Conservation (phyloP, 2,113 vertebrate genomes). For the Apteryx owenii region DNA sequence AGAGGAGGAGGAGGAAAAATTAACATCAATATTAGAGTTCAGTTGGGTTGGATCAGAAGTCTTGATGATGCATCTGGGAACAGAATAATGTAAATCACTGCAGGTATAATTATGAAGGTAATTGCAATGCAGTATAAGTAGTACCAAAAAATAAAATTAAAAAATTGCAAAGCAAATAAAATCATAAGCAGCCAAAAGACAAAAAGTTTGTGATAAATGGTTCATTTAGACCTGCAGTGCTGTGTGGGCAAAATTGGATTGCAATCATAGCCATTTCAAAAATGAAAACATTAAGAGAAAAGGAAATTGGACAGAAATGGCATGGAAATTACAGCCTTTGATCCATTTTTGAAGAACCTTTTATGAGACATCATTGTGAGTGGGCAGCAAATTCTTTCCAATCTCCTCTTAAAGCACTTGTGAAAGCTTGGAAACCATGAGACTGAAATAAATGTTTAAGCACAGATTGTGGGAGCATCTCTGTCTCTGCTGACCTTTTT, state of each 20-base stretch:
- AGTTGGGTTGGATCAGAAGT: slow-evolving; percentile 70
- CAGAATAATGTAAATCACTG: slow-evolving; percentile 69
- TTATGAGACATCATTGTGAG: slow-evolving; percentile 76
- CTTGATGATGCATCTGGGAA: slow-evolving; percentile 70
- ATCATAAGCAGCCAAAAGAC: slow-evolving; percentile 72
- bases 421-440: slow-evolving; percentile 68
- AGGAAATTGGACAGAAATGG: slow-evolving; percentile 84
- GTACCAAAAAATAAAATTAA: slow-evolving; percentile 65
- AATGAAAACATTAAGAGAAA: slow-evolving; percentile 80
- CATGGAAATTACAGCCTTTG: slow-evolving; percentile 83
- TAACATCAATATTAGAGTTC: slow-evolving; percentile 50
- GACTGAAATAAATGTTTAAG: slow-evolving; percentile 69
- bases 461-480: slow-evolving; percentile 52
- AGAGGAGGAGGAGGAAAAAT: slow-evolving; percentile 33
- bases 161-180: slow-evolving; percentile 80
- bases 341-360: slow-evolving; percentile 75
- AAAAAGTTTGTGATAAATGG: slow-evolving; percentile 80
- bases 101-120: slow-evolving; percentile 82
- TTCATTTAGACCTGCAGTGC: slow-evolving; percentile 80
- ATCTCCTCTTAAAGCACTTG: slow-evolving; percentile 72
- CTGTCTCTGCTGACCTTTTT: slow-evolving; percentile 51
- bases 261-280: slow-evolving; percentile 82
- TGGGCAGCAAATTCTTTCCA: slow-evolving; percentile 76
- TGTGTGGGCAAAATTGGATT: slow-evolving; percentile 81
- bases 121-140: slow-evolving; percentile 70